These are phyloP conservation scores for Camponotus pennsylvanicus DNA, from an alignment of 1,140 invertebrate genomes.

Conservation along the genomic window DNA sequence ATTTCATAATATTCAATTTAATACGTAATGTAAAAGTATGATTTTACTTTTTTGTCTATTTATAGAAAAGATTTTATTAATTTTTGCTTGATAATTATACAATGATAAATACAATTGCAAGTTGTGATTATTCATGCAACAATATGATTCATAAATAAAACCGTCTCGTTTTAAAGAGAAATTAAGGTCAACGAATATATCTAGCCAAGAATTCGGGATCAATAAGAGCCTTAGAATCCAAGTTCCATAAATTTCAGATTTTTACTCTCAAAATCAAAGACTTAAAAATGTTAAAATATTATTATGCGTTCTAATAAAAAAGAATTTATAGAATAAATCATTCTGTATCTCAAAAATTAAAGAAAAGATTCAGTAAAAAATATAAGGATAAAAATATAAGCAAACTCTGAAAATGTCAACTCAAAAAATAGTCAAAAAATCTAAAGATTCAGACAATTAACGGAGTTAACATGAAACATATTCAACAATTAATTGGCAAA, in stretches of 20 bases:
- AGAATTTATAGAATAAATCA: constrained; percentile 3
- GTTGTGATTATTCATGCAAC: not conserved
- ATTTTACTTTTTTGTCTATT: not conserved
- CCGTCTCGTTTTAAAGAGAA: constrained; percentile 22
- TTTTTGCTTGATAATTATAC: not conserved
- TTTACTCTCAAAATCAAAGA: not conserved
- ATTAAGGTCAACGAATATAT: constrained; percentile 37
- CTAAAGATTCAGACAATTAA: not conserved
- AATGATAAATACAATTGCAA: not conserved
- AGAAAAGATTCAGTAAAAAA: not conserved
- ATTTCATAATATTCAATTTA: not conserved
- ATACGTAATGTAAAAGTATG: not conserved
- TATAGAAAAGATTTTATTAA: not conserved
- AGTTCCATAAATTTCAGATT: not conserved
- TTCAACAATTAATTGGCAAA: not conserved
- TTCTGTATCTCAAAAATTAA: not conserved
- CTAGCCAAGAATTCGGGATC: not conserved
- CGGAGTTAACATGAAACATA: not conserved
- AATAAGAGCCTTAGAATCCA: constrained; percentile 17
- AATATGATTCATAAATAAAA: constrained; percentile 20
- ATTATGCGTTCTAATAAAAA: not conserved
- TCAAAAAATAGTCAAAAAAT: not conserved
- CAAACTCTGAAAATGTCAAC: too few species aligned
- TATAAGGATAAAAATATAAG: too few species aligned
- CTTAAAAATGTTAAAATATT: not conserved